Conservation (phyloP, 2,797 vertebrate species). For the Morus bassanus region DNA sequence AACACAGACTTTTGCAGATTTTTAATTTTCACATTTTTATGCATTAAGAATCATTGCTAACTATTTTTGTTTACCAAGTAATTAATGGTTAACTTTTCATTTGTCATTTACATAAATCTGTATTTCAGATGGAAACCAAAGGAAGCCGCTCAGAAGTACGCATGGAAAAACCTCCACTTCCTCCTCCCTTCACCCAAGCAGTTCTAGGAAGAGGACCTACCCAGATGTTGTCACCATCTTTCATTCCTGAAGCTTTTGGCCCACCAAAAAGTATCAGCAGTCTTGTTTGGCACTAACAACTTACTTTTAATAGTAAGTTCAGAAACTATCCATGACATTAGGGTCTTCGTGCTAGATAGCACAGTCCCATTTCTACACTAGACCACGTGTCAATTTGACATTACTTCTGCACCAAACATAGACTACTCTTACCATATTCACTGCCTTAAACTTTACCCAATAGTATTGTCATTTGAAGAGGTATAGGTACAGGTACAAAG, state of each 20-base stretch:
- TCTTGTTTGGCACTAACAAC: background rate
- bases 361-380: background rate
- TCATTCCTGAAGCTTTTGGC: background rate
- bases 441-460: background rate
- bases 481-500: background rate
- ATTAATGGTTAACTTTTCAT: background rate
- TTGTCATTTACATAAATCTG: background rate
- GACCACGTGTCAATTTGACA: background rate
- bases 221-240: background rate
- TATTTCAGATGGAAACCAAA: background rate
- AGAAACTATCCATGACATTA: background rate
- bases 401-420: background rate
- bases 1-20: background rate
- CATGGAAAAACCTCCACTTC: background rate
- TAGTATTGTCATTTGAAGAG: background rate
- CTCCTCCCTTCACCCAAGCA: background rate
- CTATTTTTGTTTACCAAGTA: background rate
- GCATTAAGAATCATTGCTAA: background rate
- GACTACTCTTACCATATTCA: background rate
- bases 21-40: background rate
- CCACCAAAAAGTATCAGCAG: background rate
- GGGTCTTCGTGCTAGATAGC: fast-evolving
- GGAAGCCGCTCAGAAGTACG: fast-evolving
- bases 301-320: background rate
- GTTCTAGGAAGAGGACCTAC: background rate